Evolutionary conservation across 2,888 invertebrate genomes (phyloP), one percentile per base, ranked within the genome.

Genomic region (Caenorhabditis wallacei): DNA sequence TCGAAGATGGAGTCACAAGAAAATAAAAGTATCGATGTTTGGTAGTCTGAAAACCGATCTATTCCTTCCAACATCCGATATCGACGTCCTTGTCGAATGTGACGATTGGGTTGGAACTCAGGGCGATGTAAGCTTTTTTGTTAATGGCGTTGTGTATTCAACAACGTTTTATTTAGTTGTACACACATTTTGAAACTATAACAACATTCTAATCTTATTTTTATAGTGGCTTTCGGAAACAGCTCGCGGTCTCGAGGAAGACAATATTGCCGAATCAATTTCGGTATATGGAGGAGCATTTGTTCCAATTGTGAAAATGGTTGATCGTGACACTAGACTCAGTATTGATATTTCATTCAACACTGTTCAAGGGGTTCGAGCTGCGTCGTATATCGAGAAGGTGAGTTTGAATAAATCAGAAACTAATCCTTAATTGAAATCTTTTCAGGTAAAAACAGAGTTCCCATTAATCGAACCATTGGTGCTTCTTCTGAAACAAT

Each of bases 321-420:
- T 86, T 10, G 87, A 87, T 71, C 94, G 94, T 84, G 94, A 95
- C 93, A 93, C 95, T 88, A 95, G 96, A 88, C 95, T 99, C 80
- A 96, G 96, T 94, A 97, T 94, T 91, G 99, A 99, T 94, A 98
- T 99, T 92, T 97, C 98, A 91, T 99, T 99, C 94, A 99, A 99
- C 93, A 98, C 98, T 96, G 96, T 95, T 93, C 97, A 97, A 93
- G 98, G 98, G 80, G 96, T 98, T 56, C 95, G 96, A 93, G 97
- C 97, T 89, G 98, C 97, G 11, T 96, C 97, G 93, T 93, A 90
- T 51, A 85, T 89, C 20, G 85, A 84, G 35, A 85, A 87, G 83
- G 88, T 84, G 30, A 30, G 4, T 18, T n/a, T n/a, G n/a, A n/a
- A n/a, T n/a, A n/a, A n/a, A n/a, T 40, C 40, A 40, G 2, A 13